Conservation (phyloP, 2,888 invertebrate genomes). For the Tipula helvola region DNA sequence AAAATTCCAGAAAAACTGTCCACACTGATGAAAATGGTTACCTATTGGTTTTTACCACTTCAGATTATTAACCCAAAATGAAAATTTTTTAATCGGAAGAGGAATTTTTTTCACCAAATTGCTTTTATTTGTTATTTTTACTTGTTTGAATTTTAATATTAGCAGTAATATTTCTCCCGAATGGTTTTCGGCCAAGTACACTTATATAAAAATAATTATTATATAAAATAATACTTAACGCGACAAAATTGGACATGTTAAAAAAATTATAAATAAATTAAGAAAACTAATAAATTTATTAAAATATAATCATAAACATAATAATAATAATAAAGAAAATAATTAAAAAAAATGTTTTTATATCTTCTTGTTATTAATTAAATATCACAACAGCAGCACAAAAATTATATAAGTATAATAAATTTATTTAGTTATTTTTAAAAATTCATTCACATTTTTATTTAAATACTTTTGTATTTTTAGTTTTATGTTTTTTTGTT, state of each 20-base stretch:
- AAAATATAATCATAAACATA: background rate
- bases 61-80: no score
- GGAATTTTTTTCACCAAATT: no score
- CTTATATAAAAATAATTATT: no score
- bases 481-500: background rate
- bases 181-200: no score
- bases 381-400: conserved; percentile 4
- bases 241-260: background rate
- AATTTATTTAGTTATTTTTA: conserved; percentile 1
- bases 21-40: no score
- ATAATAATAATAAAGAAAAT: background rate
- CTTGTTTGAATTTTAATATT: no score
- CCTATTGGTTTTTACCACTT: no score
- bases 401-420: background rate
- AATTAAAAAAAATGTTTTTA: background rate
- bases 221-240: no score
- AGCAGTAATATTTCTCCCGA: no score
- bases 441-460: background rate
- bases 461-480: background rate
- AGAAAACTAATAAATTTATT: background rate
- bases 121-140: no score
- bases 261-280: background rate
- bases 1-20: no score
- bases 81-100: no score
- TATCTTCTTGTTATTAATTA: background rate